These are phyloP conservation scores for Hipparchia semele DNA, from an alignment of 2,888 invertebrate species.

Conservation along the genomic window DNA sequence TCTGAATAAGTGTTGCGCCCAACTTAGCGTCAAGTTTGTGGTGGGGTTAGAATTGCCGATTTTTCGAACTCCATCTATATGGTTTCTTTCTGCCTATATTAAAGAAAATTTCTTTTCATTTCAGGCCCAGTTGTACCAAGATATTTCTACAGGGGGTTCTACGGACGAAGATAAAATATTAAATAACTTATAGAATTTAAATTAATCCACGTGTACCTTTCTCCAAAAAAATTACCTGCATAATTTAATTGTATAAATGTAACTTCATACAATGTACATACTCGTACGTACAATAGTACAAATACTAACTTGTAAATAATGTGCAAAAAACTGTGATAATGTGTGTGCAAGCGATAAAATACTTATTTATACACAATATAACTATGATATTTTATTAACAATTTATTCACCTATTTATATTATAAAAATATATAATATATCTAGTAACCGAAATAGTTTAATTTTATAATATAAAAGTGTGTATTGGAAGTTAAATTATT, in stretches of 20 bases:
- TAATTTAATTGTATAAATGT: conserved; percentile 29
- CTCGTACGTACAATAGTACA: conserved; percentile 33
- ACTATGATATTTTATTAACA: background rate
- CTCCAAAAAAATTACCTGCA: conserved; percentile 7
- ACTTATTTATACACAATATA: conserved; percentile 13
- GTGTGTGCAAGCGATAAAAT: conserved; percentile 38
- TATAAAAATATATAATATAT: background rate
- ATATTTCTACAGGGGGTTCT: conserved; percentile 58
- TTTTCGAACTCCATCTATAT: too few species aligned
- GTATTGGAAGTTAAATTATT: conserved; percentile 38
- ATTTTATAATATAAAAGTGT: conserved; percentile 25
- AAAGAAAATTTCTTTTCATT: conserved; percentile 42
- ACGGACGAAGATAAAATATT: conserved; percentile 49
- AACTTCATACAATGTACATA: conserved; percentile 32
- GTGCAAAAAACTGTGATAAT: conserved; percentile 46
- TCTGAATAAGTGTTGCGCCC: too few species aligned
- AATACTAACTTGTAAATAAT: conserved; percentile 43
- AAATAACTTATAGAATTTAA: conserved; percentile 19
- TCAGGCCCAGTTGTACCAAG: conserved; percentile 54
- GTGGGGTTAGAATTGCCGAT: too few species aligned
- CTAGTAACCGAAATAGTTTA: conserved; percentile 3
- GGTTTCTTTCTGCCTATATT: background rate
- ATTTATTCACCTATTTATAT: background rate
- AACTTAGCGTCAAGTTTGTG: too few species aligned
- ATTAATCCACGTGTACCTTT: conserved; percentile 40